Evolutionary conservation across 2,888 invertebrate species (phyloP).

Genomic region (Oligia strigilis): DNA sequence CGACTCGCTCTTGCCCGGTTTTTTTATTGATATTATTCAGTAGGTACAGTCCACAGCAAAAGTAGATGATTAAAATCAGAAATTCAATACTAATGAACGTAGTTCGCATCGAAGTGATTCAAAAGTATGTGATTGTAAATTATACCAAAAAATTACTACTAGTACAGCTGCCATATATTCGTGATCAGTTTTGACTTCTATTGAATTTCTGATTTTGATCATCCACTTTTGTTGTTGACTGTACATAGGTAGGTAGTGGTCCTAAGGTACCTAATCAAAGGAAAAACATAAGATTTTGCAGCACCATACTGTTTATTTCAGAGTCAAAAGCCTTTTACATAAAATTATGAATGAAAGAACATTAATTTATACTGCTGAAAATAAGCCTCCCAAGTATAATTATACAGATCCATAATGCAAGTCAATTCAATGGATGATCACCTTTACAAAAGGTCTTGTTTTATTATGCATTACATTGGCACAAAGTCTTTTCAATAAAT

Average conservation of each 20-base stretch:
- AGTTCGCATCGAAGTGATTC: too few species aligned
- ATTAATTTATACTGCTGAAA: conserved; percentile 10
- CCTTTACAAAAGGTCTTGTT: conserved; percentile 46
- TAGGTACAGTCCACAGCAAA: too few species aligned
- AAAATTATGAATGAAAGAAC: conserved; percentile 36
- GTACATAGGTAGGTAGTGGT: neutral
- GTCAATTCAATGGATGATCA: conserved; percentile 37
- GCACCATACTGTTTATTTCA: conserved; percentile 55
- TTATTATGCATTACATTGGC: conserved; percentile 57
- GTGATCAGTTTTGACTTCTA: too few species aligned
- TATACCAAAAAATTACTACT: too few species aligned
- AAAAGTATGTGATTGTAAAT: too few species aligned
- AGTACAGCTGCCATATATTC: too few species aligned
- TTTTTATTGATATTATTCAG: too few species aligned
- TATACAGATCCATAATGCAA: conserved; percentile 42
- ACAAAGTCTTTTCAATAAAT: conserved; percentile 42
- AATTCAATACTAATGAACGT: too few species aligned
- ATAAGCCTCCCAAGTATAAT: conserved; percentile 29
- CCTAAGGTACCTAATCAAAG: neutral
- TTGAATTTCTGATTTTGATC: too few species aligned
- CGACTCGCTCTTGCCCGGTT: too few species aligned
- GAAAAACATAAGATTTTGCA: conserved; percentile 18
- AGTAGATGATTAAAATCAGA: too few species aligned
- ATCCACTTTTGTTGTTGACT: too few species aligned
- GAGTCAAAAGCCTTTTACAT: conserved; percentile 26